phyloP scores from a whole-genome alignment of 2,113 vertebrate genomes.

The Machaerirhynchus nigripectus region DNA sequence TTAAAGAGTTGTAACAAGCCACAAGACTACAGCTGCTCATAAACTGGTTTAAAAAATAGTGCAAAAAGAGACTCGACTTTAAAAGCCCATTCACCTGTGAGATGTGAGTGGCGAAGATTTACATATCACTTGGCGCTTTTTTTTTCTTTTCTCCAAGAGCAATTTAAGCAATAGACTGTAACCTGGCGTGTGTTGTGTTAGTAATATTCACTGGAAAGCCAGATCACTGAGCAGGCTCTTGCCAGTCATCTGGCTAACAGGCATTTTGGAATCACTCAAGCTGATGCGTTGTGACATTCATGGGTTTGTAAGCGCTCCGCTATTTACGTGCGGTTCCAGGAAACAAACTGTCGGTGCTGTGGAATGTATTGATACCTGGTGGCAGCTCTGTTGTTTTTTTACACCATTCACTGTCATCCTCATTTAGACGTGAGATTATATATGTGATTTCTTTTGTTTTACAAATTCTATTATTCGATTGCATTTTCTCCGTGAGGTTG shows the following conservation, averaged over 20 bases:
- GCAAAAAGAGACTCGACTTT: constrained; percentile 44
- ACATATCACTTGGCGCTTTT: constrained; percentile 34
- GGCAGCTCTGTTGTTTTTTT: constrained; percentile 28
- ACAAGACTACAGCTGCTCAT: constrained; percentile 59
- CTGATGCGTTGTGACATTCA: background rate
- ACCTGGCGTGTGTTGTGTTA: constrained; percentile 46
- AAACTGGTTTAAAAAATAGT: constrained; percentile 43
- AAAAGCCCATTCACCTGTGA: constrained; percentile 50
- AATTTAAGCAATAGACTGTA: constrained; percentile 65
- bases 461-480: background rate
- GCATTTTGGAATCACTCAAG: background rate
- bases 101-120: constrained; percentile 18
- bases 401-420: constrained; percentile 49
- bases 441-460: constrained; percentile 28
- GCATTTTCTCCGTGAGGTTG: background rate
- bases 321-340: constrained; percentile 22
- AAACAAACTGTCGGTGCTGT: constrained; percentile 68
- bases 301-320: constrained; percentile 30
- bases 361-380: constrained; percentile 37
- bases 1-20: constrained; percentile 70
- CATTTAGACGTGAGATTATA: constrained; percentile 34
- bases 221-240: constrained; percentile 21
- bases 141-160: constrained; percentile 23
- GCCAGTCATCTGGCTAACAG: background rate
- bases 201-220: constrained; percentile 67